Percentiles rank a stretch among this genome's conserved stretches.
phyloP scores from a whole-genome alignment of 2,797 vertebrate genomes.

The Neopelma chrysocephalum region DNA sequence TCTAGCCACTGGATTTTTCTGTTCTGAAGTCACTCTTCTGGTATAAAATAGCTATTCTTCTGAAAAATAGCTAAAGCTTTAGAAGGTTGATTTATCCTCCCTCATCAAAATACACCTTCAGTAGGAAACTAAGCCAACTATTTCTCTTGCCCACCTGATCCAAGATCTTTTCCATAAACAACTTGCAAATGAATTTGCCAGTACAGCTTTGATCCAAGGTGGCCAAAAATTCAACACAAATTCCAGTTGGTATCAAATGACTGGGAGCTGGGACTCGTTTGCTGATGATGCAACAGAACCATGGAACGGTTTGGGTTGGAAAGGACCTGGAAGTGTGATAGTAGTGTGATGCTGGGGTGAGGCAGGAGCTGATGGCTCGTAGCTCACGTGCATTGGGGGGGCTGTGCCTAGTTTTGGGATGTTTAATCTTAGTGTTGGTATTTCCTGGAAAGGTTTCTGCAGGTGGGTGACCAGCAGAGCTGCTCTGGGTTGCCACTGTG shows the following conservation, averaged over 20 bases:
- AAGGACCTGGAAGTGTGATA: background rate
- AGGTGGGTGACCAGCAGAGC: fast-evolving
- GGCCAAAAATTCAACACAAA: background rate
- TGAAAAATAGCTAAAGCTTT: background rate
- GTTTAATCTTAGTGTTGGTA: background rate
- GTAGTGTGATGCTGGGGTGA: background rate
- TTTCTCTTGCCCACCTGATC: background rate
- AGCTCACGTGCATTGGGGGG: fast-evolving
- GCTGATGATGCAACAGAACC: background rate
- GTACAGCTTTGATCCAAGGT: background rate
- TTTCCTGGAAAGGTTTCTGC: background rate
- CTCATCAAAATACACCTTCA: background rate
- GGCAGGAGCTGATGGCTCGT: background rate
- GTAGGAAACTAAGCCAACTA: fast-evolving
- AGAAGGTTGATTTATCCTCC: background rate
- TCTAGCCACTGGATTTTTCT: background rate
- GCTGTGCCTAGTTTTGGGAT: background rate
- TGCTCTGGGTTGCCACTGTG: fast-evolving
- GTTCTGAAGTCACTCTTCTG: background rate
- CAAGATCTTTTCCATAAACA: background rate
- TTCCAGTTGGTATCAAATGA: background rate
- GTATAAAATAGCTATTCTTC: background rate
- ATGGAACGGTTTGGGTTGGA: background rate
- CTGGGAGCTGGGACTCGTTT: background rate
- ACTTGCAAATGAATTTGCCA: background rate